A percentile compares a stretch with the other conserved stretches of the same genome.
These are phyloP conservation scores for Phaonia tiefii DNA, from an alignment of 2,888 invertebrate genomes.

Conservation along the genomic window DNA sequence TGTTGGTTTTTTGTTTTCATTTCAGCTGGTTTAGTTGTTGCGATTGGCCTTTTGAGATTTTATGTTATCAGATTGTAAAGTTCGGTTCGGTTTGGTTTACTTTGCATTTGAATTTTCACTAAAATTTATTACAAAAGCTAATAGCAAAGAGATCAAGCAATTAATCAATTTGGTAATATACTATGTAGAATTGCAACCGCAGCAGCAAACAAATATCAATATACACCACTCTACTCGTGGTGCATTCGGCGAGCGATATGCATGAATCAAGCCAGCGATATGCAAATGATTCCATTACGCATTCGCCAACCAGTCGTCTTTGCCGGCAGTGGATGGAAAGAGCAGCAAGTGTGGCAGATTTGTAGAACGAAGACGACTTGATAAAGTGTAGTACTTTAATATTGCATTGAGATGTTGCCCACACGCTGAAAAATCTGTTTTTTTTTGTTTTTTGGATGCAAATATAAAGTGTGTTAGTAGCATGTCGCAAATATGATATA, in stretches of 20 bases:
- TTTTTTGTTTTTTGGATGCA: too few relatives aligned
- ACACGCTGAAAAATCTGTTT: too few relatives aligned
- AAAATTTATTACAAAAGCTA: constrained; percentile 65
- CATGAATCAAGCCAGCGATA: constrained; percentile 36
- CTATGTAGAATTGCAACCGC: constrained; percentile 22
- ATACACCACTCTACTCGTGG: too few relatives aligned
- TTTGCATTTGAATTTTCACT: constrained; percentile 39
- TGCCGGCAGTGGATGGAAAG: too few relatives aligned
- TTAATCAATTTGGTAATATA: constrained; percentile 60
- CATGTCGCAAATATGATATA: too few relatives aligned
- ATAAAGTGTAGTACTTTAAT: too few relatives aligned
- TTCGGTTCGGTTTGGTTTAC: constrained; percentile 44
- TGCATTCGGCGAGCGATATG: constrained; percentile 3
- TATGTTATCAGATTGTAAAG: constrained; percentile 61
- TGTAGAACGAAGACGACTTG: too few relatives aligned
- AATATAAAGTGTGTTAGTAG: too few relatives aligned
- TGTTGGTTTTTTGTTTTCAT: constrained; percentile 16
- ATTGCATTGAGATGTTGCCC: too few relatives aligned
- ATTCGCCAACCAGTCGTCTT: too few relatives aligned
- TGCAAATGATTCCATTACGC: constrained; percentile 28
- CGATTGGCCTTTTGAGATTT: constrained; percentile 28
- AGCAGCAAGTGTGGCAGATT: too few relatives aligned
- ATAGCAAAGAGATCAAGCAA: constrained; percentile 66
- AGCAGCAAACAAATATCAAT: background rate
- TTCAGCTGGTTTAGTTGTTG: constrained; percentile 18